Percentiles rank a stretch among this genome's conserved stretches.
Evolutionary conservation across 2,113 vertebrate species (phyloP).

Genomic region (Plotosus lineatus): DNA sequence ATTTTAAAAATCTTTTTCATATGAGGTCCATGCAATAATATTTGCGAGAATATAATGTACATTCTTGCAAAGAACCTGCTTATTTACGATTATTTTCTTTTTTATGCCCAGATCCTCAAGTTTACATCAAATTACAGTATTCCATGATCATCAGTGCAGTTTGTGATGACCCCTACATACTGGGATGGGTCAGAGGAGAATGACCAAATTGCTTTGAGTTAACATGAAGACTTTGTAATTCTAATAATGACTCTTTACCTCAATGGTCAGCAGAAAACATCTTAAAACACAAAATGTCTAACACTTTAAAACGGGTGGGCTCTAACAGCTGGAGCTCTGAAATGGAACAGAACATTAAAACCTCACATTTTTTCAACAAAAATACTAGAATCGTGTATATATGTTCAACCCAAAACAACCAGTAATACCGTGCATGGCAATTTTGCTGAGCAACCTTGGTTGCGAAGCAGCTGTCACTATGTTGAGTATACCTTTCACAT

Average conservation of each 20-base stretch:
- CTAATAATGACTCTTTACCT: background rate
- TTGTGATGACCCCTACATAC: background rate
- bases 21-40: no score
- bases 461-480: background rate
- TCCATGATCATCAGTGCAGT: no score
- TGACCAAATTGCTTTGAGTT: background rate
- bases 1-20: no score
- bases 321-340: background rate
- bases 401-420: background rate
- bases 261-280: background rate
- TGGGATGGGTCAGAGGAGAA: background rate
- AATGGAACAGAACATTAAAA: background rate
- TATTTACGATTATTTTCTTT: background rate
- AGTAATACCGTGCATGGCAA: background rate
- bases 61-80: background rate
- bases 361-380: background rate
- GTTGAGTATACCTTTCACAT: background rate
- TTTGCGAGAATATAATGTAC: no score
- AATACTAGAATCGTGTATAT: background rate
- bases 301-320: background rate
- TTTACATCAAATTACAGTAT: background rate
- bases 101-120: background rate
- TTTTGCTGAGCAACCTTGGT: background rate
- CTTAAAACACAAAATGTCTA: background rate
- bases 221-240: background rate